A percentile compares a stretch with the other conserved stretches of the same genome.
These are phyloP conservation scores for Eidolon dupreanum DNA, from an alignment of 2,797 vertebrate genomes.

Conservation along the genomic window DNA sequence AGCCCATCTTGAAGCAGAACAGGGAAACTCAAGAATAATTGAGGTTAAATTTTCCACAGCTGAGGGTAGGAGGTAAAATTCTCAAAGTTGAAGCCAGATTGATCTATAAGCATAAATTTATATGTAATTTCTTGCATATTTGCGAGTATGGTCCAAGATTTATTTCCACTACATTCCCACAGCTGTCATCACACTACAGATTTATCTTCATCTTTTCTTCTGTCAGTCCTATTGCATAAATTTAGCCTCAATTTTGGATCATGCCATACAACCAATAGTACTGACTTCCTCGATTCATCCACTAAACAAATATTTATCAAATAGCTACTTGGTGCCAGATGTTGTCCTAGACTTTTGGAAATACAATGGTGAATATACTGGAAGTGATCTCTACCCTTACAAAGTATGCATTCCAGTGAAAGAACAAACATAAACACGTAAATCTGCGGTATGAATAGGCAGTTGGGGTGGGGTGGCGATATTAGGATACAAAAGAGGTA, in stretches of 20 bases:
- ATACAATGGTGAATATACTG: slow-evolving; percentile 34
- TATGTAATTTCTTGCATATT: slow-evolving; percentile 3
- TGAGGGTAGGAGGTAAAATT: background rate
- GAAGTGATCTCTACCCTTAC: slow-evolving; percentile 43
- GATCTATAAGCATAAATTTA: slow-evolving; percentile 37
- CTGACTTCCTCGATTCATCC: slow-evolving; percentile 52
- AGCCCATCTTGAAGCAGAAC: background rate
- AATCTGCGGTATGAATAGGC: background rate
- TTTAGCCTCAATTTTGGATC: background rate
- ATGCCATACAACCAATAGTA: slow-evolving; percentile 20
- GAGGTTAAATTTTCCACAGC: background rate
- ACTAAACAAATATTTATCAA: slow-evolving; percentile 69
- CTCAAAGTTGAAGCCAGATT: background rate
- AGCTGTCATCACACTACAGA: background rate
- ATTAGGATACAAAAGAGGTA: background rate
- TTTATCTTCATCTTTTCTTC: slow-evolving; percentile 31
- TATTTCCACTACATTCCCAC: background rate
- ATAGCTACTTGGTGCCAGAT: slow-evolving; percentile 51
- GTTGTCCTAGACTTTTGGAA: slow-evolving; percentile 16
- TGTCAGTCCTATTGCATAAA: background rate
- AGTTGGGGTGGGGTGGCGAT: background rate
- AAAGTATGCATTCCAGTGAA: slow-evolving; percentile 41
- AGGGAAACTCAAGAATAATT: background rate
- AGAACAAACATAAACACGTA: slow-evolving; percentile 36
- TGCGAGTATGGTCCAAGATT: slow-evolving; percentile 7